A percentile compares a stretch with the other conserved stretches of the same genome.
Evolutionary conservation across 2,113 vertebrate genomes (phyloP).

Genomic region (Siphamia tubifer): DNA sequence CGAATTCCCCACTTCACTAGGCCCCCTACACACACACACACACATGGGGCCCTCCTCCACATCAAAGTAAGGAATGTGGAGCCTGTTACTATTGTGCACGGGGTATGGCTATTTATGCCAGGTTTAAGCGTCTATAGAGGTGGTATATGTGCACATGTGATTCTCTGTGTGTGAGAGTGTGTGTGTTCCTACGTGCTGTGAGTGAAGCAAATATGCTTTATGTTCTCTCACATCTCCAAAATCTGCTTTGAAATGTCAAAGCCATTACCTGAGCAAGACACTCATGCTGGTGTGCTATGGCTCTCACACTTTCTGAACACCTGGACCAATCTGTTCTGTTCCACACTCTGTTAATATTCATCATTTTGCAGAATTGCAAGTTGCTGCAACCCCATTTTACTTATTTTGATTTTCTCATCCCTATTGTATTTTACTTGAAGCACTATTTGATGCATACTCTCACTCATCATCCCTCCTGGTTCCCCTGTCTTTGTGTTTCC

Average conservation of each 20-base stretch:
- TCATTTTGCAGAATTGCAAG: neutral
- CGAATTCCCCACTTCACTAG: slow-evolving; percentile 6
- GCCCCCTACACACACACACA: slow-evolving; percentile 23
- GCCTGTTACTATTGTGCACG: slow-evolving; percentile 38
- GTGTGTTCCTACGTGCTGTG: slow-evolving; percentile 19
- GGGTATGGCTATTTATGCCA: slow-evolving; percentile 47
- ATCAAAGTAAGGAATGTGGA: slow-evolving; percentile 67
- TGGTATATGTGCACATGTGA: neutral
- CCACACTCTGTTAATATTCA: neutral
- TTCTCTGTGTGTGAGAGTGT: neutral
- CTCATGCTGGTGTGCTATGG: neutral
- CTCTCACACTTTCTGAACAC: slow-evolving; percentile 28
- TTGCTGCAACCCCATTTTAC: neutral
- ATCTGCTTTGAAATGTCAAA: slow-evolving; percentile 52
- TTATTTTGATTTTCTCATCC: neutral
- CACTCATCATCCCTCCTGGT: neutral
- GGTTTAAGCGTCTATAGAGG: slow-evolving; percentile 15
- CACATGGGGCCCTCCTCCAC: slow-evolving; percentile 8
- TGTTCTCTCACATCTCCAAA: slow-evolving; percentile 7
- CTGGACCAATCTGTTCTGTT: slow-evolving; percentile 9
- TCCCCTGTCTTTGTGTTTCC: neutral
- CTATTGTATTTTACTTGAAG: too few relatives aligned
- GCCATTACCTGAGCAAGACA: neutral
- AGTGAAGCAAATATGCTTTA: slow-evolving; percentile 19
- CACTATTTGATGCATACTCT: neutral